Evolutionary conservation across 2,113 vertebrate genomes (phyloP), one percentile per base, ranked within the genome.

Genomic region (Orthonyx spaldingii): DNA sequence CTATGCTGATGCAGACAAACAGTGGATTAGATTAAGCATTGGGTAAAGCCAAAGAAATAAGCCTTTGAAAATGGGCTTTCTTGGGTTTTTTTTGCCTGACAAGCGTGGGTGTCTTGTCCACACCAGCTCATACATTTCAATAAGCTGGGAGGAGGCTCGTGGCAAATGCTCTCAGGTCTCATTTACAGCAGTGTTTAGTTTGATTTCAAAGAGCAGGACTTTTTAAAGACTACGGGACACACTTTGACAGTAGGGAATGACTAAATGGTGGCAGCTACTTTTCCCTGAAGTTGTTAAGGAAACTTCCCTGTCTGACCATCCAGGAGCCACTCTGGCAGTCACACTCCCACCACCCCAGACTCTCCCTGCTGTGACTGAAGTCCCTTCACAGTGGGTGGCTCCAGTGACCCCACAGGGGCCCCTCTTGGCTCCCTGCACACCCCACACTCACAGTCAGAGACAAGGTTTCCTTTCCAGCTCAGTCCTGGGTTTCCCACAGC

Each of bases 41-140:
- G 33, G 35, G 26, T 46, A 89, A 82, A 46, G 33, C 9, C 18
- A 75, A 56, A 60, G 33, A 56, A 82, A 69, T 6, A 24, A 49
- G 26, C 23, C 65, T 86, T n/a, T 60, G 41, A 60, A 86, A 56
- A 64, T 5, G 16, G 9, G 18, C 2, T 35, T 24, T 30, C 49
- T 44, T 55, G n/a, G n/a, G n/a, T n/a, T 42, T 60, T 49, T 28
- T 53, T 78, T 24, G 35, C 27, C 47, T 71, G 37, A 47, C 9
- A 61, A 52, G 37, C 0, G 0, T 18, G 24, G 20, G 37, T 5
- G 5, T 16, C 59, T 53, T n/a, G 27, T n/a, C 77, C 57, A 39
- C 33, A 50, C 17, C 42, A 76, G 22, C n/a, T 66, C 44, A 32
- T 5, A 32, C 27, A 39, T 37, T 77, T 61, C 47, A 52, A 26